Evolutionary conservation across 2,113 vertebrate species (phyloP).

Genomic region (Gasterosteus aculeatus): DNA sequence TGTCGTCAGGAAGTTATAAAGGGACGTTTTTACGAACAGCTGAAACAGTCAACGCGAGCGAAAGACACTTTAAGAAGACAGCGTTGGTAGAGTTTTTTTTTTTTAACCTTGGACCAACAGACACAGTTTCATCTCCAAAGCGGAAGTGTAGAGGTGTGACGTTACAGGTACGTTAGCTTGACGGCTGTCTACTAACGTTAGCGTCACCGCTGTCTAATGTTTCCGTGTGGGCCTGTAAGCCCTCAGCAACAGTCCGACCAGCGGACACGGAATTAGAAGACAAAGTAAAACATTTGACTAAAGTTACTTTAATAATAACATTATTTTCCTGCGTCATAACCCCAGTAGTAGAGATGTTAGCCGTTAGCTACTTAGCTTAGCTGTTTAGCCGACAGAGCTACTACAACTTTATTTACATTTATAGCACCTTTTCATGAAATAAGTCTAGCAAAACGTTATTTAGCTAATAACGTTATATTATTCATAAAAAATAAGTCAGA

Average conservation of each 20-base stretch:
- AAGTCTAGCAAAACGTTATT: not conserved
- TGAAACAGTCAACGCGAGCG: not conserved
- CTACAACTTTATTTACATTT: not conserved
- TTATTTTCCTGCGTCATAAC: not conserved
- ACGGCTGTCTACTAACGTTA: not conserved
- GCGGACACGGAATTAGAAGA: not conserved
- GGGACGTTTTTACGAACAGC: conserved; percentile 1
- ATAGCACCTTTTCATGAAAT: not conserved
- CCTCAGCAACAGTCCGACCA: too few species aligned
- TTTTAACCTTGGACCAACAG: not conserved
- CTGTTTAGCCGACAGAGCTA: too few species aligned
- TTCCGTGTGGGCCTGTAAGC: too few species aligned
- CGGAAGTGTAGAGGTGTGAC: conserved; percentile 42
- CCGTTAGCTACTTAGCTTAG: not conserved
- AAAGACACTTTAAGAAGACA: not conserved
- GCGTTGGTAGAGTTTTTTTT: not conserved
- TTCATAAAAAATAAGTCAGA: not conserved
- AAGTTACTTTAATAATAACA: not conserved
- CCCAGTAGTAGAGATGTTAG: too few species aligned
- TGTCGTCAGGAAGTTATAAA: conserved; percentile 40
- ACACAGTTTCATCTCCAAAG: not conserved
- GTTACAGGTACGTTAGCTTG: conserved; percentile 48
- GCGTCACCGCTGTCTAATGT: too few species aligned
- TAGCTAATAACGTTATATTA: not conserved
- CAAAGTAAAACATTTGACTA: not conserved